phyloP scores from a whole-genome alignment of 2,113 vertebrate genomes.

The Nannospalax galili region DNA sequence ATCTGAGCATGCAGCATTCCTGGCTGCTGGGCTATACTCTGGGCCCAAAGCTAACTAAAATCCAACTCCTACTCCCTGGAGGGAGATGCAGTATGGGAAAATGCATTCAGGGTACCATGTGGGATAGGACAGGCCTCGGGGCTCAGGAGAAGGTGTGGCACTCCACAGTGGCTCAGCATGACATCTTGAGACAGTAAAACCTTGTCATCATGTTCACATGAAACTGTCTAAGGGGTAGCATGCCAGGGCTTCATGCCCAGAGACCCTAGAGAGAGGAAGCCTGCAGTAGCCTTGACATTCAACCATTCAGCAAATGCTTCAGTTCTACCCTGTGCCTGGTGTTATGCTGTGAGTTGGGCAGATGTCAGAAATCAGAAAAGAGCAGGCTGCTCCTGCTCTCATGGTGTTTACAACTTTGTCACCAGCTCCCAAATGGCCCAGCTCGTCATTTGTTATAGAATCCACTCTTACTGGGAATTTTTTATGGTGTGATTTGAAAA shows the following conservation, averaged over 20 bases:
- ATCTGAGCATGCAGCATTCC: not conserved
- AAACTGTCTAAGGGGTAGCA: not conserved
- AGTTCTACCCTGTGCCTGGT: not conserved
- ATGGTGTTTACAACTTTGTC: not conserved
- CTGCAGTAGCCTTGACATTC: not conserved
- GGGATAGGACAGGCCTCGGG: too few relatives aligned
- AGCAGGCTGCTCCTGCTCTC: not conserved
- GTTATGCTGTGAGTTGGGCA: not conserved
- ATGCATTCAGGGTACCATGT: not conserved
- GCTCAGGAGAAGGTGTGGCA: fast-evolving
- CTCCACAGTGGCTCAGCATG: not conserved
- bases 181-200: not conserved
- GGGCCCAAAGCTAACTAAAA: not conserved
- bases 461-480: not conserved
- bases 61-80: not conserved
- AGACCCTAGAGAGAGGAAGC: not conserved
- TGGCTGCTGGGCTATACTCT: not conserved
- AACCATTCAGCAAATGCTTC: not conserved
- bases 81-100: not conserved
- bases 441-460: not conserved
- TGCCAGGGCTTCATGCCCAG: not conserved
- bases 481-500: not conserved
- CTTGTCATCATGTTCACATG: not conserved
- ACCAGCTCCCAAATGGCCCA: not conserved
- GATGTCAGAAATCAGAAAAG: not conserved